Conservation (phyloP, 1,140 invertebrate species). For the Sipha flava region DNA sequence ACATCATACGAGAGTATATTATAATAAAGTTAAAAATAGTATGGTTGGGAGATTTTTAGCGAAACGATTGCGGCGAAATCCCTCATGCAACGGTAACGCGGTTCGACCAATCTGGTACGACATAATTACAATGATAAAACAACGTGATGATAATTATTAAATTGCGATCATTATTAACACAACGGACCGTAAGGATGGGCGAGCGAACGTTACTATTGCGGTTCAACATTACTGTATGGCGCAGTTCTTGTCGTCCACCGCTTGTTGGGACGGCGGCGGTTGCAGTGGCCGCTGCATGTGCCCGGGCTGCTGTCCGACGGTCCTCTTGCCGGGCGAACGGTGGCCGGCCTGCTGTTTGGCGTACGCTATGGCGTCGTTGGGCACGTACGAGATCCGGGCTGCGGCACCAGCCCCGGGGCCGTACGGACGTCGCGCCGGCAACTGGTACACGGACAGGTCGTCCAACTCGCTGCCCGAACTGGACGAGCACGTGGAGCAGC, state of each 20-base stretch:
- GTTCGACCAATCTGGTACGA: too few relatives aligned
- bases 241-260: background rate
- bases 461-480: constrained; percentile 20
- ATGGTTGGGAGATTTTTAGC: too few relatives aligned
- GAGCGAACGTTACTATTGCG: too few relatives aligned
- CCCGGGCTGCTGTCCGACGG: background rate
- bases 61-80: too few relatives aligned
- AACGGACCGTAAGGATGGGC: too few relatives aligned
- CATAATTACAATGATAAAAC: too few relatives aligned
- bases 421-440: background rate
- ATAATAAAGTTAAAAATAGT: too few relatives aligned
- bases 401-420: background rate
- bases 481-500: constrained; percentile 21
- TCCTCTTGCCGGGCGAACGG: background rate
- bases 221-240: background rate
- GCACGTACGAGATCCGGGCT: background rate
- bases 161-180: too few relatives aligned
- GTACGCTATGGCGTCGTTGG: constrained; percentile 25
- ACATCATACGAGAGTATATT: too few relatives aligned
- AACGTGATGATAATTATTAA: too few relatives aligned
- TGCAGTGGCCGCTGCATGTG: background rate
- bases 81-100: too few relatives aligned
- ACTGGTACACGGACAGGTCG: constrained; percentile 14
- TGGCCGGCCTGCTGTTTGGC: constrained; percentile 6
- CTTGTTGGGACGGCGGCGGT: background rate